A percentile compares a stretch with the other conserved stretches of the same genome.
Conservation (phyloP, 2,797 vertebrate genomes). For the Helarctos malayanus region DNA sequence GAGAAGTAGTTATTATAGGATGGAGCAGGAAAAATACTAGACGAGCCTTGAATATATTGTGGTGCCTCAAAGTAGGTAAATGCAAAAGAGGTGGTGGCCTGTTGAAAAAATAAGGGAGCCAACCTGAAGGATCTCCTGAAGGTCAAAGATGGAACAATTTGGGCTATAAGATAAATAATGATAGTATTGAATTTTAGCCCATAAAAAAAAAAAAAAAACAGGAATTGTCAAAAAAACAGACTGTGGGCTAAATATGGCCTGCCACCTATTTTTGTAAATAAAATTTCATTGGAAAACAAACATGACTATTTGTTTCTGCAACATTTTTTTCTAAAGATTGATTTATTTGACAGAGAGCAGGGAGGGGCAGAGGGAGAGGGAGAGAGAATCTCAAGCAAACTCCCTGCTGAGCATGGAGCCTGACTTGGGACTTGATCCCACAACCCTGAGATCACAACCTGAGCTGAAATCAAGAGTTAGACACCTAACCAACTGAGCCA, state of each 20-base stretch:
- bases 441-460: background rate
- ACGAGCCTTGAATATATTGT: background rate
- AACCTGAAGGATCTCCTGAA: background rate
- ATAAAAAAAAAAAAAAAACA: background rate
- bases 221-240: background rate
- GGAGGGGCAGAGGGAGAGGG: no score
- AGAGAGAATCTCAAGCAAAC: no score
- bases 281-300: background rate
- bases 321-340: background rate
- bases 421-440: background rate
- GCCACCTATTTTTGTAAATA: background rate
- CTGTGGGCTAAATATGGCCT: background rate
- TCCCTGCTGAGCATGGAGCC: no score
- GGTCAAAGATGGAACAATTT: constrained; percentile 8
- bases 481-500: background rate
- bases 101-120: background rate
- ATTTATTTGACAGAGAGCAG: background rate
- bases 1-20: background rate
- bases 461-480: background rate
- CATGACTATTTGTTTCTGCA: background rate
- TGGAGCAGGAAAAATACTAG: background rate
- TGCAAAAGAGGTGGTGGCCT: background rate
- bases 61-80: background rate
- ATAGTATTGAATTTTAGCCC: constrained; percentile 20
- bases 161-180: background rate